Evolutionary conservation across 2,797 vertebrate genomes (phyloP).

Genomic region (Halcyon chelicuti): DNA sequence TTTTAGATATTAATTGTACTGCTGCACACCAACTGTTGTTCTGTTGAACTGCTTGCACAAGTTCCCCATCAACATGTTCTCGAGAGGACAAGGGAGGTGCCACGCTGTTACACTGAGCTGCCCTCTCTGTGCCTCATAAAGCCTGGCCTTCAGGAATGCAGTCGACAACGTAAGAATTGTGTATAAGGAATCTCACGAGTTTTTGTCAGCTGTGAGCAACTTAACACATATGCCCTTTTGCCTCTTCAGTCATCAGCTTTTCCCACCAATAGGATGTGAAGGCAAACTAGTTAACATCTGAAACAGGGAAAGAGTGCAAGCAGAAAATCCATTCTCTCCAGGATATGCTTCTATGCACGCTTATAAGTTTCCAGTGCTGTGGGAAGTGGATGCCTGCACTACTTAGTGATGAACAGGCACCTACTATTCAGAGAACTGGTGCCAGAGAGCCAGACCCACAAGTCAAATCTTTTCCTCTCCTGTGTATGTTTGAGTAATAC

Average conservation of each 20-base stretch:
- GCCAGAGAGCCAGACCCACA: background rate
- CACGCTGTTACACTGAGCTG: background rate
- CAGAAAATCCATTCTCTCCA: background rate
- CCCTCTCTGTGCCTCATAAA: background rate
- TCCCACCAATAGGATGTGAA: background rate
- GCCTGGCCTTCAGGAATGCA: background rate
- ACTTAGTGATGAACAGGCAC: background rate
- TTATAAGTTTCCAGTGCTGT: background rate
- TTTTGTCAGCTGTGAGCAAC: background rate
- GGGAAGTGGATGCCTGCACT: background rate
- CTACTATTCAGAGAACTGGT: background rate
- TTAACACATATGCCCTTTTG: background rate
- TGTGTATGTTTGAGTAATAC: background rate
- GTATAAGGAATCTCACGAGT: background rate
- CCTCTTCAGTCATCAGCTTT: background rate
- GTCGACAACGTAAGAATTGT: accelerated
- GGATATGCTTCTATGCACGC: background rate
- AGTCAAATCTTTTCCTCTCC: background rate
- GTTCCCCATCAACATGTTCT: background rate
- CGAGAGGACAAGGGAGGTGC: background rate
- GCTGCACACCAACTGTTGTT: background rate
- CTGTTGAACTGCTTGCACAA: background rate
- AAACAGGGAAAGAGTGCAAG: background rate
- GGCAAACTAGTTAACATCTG: background rate
- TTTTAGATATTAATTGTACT: background rate